These are phyloP conservation scores for Drosophila watanabei DNA, from an alignment of 1,140 invertebrate genomes.

Conservation along the genomic window DNA sequence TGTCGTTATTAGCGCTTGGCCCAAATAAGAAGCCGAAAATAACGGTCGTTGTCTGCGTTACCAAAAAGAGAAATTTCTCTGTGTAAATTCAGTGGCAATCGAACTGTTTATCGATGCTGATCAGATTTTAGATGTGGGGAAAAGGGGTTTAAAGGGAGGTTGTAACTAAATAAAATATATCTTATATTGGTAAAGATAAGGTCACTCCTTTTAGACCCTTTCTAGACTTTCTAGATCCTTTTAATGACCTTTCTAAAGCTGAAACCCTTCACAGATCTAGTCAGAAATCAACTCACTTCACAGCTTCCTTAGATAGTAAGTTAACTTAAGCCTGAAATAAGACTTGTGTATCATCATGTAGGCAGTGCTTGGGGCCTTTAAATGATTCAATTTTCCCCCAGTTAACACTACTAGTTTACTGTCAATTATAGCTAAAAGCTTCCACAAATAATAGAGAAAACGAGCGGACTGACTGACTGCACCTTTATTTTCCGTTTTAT, in stretches of 20 bases:
- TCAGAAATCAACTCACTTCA: neutral
- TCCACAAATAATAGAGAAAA: constrained; percentile 8
- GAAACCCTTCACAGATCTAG: neutral
- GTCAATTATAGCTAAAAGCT: constrained; percentile 41
- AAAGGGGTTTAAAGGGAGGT: neutral
- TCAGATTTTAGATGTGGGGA: neutral
- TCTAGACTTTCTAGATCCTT: no score
- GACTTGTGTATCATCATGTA: neutral
- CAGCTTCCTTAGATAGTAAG: neutral
- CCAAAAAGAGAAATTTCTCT: constrained; percentile 32
- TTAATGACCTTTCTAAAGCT: no score
- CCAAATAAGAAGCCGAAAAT: constrained; percentile 28
- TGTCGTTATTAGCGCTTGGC: constrained; percentile 5
- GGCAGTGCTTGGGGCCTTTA: neutral
- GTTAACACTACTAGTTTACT: constrained; percentile 8
- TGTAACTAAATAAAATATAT: no score
- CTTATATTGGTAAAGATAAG: no score
- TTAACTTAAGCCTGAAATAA: neutral
- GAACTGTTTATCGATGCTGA: constrained; percentile 4
- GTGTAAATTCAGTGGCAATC: constrained; percentile 2
- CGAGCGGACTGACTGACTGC: constrained; percentile 28
- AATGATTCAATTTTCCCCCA: constrained; percentile 17
- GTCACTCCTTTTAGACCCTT: no score
- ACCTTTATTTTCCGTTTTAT: constrained; percentile 44
- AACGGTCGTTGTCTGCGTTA: constrained; percentile 17